phyloP scores from a whole-genome alignment of 2,113 vertebrate species.

The Cephalopterus ornatus region DNA sequence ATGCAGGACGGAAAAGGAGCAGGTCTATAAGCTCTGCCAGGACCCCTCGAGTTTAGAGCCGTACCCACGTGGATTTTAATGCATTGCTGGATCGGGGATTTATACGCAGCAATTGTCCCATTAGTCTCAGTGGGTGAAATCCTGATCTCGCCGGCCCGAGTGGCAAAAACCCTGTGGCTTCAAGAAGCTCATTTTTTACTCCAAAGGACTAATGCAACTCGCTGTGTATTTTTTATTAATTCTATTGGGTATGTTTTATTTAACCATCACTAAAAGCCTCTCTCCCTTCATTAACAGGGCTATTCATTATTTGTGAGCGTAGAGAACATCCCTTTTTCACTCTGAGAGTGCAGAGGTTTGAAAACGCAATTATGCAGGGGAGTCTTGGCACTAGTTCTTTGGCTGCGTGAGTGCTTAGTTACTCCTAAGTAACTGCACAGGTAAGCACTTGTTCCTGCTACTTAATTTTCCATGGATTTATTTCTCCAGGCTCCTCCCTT shows the following conservation, averaged over 20 bases:
- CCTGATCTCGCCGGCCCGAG: background rate
- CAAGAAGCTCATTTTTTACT: background rate
- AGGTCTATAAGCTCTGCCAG: background rate
- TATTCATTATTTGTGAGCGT: background rate
- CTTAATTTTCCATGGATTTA: background rate
- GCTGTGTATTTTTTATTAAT: background rate
- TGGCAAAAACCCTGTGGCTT: background rate
- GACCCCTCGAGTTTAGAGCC: background rate
- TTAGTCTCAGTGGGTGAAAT: background rate
- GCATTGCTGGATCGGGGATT: background rate
- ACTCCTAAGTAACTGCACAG: background rate
- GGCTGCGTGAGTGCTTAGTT: background rate
- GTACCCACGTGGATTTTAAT: background rate
- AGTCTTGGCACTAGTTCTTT: background rate
- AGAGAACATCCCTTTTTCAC: background rate
- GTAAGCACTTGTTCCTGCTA: background rate
- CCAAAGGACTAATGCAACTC: background rate
- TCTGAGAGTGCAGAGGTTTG: background rate
- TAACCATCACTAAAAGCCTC: constrained; percentile 14
- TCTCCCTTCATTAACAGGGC: background rate
- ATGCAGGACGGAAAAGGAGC: background rate
- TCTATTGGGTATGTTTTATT: background rate
- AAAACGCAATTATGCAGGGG: background rate
- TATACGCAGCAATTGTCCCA: background rate
- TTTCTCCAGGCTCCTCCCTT: constrained; percentile 10